Conservation (phyloP, 2,888 invertebrate species). For the Cosmia pyralina region DNA sequence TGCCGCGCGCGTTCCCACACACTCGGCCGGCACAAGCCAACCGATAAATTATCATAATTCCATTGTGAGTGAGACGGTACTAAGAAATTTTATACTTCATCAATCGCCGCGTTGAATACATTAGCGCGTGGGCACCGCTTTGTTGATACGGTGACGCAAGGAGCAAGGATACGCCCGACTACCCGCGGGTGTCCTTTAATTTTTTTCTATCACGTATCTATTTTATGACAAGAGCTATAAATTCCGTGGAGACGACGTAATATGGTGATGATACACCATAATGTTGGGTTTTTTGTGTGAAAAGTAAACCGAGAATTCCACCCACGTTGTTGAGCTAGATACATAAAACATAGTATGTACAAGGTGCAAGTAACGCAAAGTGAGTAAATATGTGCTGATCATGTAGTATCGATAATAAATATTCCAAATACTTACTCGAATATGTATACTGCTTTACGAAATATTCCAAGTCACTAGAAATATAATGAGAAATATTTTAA, state of each 20-base stretch:
- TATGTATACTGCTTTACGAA: conserved; percentile 33
- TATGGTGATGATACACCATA: conserved; percentile 65
- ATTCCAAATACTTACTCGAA: conserved; percentile 34
- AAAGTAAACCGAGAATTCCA: conserved; percentile 68
- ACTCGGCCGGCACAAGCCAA: conserved; percentile 90
- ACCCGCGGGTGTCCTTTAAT: conserved; percentile 71
- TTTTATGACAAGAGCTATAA: conserved; percentile 78
- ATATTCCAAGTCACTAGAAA: conserved; percentile 19
- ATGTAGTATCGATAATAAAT: conserved; percentile 57
- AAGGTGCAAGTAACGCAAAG: conserved; percentile 59
- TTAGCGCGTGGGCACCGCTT: conserved; percentile 89
- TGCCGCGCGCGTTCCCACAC: conserved; percentile 90
- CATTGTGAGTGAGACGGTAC: conserved; percentile 90
- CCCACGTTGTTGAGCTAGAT: conserved; percentile 67
- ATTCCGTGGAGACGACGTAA: conserved; percentile 73
- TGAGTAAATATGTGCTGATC: conserved; percentile 61
- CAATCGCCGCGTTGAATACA: conserved; percentile 89
- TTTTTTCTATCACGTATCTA: conserved; percentile 79
- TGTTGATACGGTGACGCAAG: conserved; percentile 81
- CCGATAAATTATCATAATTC: conserved; percentile 91
- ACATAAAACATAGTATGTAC: conserved; percentile 57
- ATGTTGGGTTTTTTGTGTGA: conserved; percentile 68
- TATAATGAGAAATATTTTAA: conserved; percentile 7
- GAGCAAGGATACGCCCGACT: conserved; percentile 69
- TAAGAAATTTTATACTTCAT: conserved; percentile 90